Evolutionary conservation across 2,113 vertebrate species (phyloP).

Genomic region (Cephalopholis sonnerati): DNA sequence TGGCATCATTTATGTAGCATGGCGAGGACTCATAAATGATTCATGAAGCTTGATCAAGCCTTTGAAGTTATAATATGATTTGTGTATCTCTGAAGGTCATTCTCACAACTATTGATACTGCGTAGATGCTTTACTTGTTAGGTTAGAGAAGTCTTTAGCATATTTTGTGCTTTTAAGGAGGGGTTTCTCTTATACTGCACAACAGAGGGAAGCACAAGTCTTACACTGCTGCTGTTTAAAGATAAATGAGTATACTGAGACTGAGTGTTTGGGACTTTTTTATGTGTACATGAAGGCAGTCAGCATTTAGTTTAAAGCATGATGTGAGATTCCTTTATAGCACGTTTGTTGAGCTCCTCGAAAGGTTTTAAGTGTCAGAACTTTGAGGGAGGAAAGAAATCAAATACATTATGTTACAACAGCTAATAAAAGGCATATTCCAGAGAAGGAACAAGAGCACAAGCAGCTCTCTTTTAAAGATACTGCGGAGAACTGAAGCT

Average conservation of each 20-base stretch:
- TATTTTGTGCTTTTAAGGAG: not conserved
- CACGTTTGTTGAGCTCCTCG: constrained; percentile 19
- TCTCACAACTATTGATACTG: constrained; percentile 38
- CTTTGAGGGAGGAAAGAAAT: constrained; percentile 17
- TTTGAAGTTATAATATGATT: constrained; percentile 65
- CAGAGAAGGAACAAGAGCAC: not conserved
- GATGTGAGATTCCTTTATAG: constrained; percentile 11
- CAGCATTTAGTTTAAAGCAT: constrained; percentile 23
- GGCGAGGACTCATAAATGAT: constrained; percentile 52
- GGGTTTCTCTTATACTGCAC: not conserved
- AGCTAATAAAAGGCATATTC: constrained; percentile 26
- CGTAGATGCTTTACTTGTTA: constrained; percentile 13
- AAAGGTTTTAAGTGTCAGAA: constrained; percentile 25
- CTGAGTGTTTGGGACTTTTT: not conserved
- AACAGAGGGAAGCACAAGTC: constrained; percentile 3
- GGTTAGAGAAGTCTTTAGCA: not conserved
- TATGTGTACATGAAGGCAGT: constrained; percentile 32
- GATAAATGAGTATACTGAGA: constrained; percentile 25
- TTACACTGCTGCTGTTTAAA: constrained; percentile 24
- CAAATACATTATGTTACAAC: constrained; percentile 17
- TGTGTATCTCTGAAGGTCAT: constrained; percentile 61
- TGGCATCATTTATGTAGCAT: constrained; percentile 53
- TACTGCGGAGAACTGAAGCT: constrained; percentile 4
- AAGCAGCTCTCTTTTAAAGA: constrained; percentile 13
- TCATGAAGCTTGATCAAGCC: constrained; percentile 56